Percentiles rank a stretch among this genome's conserved stretches.
Evolutionary conservation across 2,113 vertebrate species (phyloP).

Genomic region (Eonycteris spelaea): DNA sequence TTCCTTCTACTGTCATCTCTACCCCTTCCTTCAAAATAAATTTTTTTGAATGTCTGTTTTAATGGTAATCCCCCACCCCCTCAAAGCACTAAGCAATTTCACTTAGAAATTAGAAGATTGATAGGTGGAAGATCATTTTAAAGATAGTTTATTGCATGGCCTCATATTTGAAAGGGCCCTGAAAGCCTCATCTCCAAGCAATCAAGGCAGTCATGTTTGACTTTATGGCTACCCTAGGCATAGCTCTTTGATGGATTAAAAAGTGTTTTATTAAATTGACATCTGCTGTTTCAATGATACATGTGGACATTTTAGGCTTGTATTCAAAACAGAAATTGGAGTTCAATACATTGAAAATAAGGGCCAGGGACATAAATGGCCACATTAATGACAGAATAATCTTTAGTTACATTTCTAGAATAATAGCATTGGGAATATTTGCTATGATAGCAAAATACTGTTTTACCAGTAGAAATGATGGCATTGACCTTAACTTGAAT

Average conservation of each 20-base stretch:
- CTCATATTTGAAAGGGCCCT: slow-evolving; percentile 58
- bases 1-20: not conserved
- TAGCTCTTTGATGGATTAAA: slow-evolving; percentile 49
- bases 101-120: slow-evolving; percentile 65
- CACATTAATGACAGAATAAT: slow-evolving; percentile 33
- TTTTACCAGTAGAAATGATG: not conserved
- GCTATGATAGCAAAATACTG: not conserved
- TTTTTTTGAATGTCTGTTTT: slow-evolving; percentile 22
- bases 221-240: slow-evolving; percentile 51
- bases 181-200: slow-evolving; percentile 47
- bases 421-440: not conserved
- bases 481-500: not conserved
- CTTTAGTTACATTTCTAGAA: not conserved
- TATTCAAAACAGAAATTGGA: slow-evolving; percentile 35
- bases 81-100: slow-evolving; percentile 51
- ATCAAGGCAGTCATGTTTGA: slow-evolving; percentile 67
- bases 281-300: slow-evolving; percentile 54
- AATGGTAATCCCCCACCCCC: slow-evolving; percentile 21
- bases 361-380: not conserved
- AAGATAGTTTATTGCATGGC: slow-evolving; percentile 27
- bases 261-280: slow-evolving; percentile 65
- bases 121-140: slow-evolving; percentile 8
- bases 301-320: slow-evolving; percentile 2
- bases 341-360: slow-evolving; percentile 41
- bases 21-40: not conserved